Conservation (phyloP, 2,113 vertebrate species). For the Spilogale gracilis region DNA sequence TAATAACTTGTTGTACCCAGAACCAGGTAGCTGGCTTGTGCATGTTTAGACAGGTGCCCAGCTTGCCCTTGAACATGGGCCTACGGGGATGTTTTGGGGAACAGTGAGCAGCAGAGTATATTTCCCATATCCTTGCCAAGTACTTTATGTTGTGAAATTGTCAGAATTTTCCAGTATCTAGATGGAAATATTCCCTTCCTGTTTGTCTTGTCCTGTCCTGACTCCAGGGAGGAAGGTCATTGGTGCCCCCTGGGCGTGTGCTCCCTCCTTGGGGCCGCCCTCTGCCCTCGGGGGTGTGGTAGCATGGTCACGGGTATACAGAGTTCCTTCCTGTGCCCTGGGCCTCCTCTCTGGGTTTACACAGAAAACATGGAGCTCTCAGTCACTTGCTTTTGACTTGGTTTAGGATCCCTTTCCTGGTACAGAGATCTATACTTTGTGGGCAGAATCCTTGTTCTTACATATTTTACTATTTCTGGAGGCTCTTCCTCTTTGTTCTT, state of each 20-base stretch:
- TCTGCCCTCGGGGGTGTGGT: too few species aligned
- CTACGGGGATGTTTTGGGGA: neutral
- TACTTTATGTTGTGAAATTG: neutral
- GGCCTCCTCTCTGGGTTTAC: neutral
- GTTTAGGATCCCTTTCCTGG: neutral
- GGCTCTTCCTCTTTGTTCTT: neutral
- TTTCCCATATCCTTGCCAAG: neutral
- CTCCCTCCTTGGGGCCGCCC: too few species aligned
- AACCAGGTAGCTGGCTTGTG: neutral
- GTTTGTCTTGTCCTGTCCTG: neutral
- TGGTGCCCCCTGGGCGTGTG: too few species aligned
- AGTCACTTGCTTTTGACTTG: slow-evolving; percentile 19
- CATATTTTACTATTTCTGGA: slow-evolving; percentile 22
- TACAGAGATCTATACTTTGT: neutral
- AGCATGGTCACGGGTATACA: neutral
- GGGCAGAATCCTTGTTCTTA: neutral
- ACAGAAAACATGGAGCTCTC: neutral
- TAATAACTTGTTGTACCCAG: neutral
- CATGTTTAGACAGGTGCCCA: neutral
- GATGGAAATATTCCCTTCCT: too few species aligned
- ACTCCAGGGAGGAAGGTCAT: too few species aligned
- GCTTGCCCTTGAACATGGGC: neutral
- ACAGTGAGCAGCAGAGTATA: neutral
- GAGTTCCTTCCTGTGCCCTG: neutral
- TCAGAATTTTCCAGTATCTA: neutral